Base-by-base conservation (phyloP, 2,888 invertebrate genomes). In the Epinotia nisella region DNA sequence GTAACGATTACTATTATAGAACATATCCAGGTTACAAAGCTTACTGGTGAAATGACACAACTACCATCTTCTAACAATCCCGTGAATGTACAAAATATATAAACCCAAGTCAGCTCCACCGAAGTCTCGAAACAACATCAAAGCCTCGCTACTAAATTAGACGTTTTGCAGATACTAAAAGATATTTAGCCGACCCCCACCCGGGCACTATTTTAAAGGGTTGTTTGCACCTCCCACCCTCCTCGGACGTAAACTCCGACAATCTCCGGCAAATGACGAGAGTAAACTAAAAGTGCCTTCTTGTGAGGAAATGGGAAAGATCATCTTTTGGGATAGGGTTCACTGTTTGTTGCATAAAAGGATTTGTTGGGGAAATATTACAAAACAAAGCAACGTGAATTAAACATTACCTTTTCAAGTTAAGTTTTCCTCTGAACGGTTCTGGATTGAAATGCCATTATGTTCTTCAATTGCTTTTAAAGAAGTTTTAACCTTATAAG, bases 91-190 rank as follows among this genome's bases (percentile, higher is more conserved):
- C 35, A 13, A 56, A 13, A 24, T 1, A n/a, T n/a, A 21, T 59
- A 39, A 11, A 11, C 17, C 15, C 3, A 41, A 71, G 85, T 86
- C 87, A 75, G 83, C 67, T 1, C 70, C 78, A 67, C 65, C 4
- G 70, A 77, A 68, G 74, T 79, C 78, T 72, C 77, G 78, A 81
- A 83, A 85, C 84, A 85, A 87, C 87, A 89, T 89, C 89, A 88
- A 88, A 90, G 88, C 87, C 86, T 87, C 80, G 86, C 85, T 85
- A 85, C 88, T 88, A 88, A 89, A 88, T 90, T 89, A 90, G 89
- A 89, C 88, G 87, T 90, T 91, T 90, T 88, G 87, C 90, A 92
- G 90, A 90, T 89, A 91, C 89, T 91, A 90, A 92, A 90, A 89
- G 89, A 90, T 90, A 90, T 90, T 90, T 90, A 87, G 87, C 83